Base-by-base conservation (phyloP, 1,140 invertebrate genomes). In the Leptestheria dahalacensis region DNA sequence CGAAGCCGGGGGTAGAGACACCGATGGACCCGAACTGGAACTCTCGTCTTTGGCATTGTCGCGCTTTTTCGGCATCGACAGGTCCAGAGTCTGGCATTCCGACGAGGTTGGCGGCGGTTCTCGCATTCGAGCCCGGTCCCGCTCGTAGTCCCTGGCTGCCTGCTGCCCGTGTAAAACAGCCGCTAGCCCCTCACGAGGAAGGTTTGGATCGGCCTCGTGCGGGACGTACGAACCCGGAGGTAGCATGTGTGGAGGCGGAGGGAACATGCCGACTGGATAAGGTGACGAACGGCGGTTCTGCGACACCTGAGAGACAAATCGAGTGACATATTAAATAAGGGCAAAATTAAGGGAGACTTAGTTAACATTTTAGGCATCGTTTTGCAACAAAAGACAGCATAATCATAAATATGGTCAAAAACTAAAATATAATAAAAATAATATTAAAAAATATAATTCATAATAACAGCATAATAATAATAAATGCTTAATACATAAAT, bases 1-100 rank as follows among this genome's bases (percentile, higher is more conserved):
- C 3, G 26, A 55, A 2, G 24, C 15, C 15, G 9, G 53, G 2
- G 26, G 24, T 52, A 29, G 53, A 12, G 61, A 23, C 60, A 60
- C 18, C 59, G 62, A 29, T 62, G 64, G 54, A 50, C 28, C 48
- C 55, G 23, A 41, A 57, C 33, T 65, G 47, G 4, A 29, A 23
- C 23, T 59, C n/a, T 18, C 23, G 48, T 46, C 62, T 26, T 20
- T 62, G 15, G 33, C 6, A 51, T 25, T 56, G 25, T 47, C 59
- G 56, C 67, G 54, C 26, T 87, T 83, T 68, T 89, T 91, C 12
- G 53, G 53, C 18, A 89, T 83, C 66, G 84, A 88, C 41, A 91
- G 69, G 68, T 91, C 86, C 0, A 91, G 72, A 0, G 86, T 85
- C 56, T 82, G 79, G 20, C 78, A 77, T 61, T 81, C 79, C 18